Evolutionary conservation across 2,888 invertebrate species (phyloP).

Genomic region (Leucoma salicis): DNA sequence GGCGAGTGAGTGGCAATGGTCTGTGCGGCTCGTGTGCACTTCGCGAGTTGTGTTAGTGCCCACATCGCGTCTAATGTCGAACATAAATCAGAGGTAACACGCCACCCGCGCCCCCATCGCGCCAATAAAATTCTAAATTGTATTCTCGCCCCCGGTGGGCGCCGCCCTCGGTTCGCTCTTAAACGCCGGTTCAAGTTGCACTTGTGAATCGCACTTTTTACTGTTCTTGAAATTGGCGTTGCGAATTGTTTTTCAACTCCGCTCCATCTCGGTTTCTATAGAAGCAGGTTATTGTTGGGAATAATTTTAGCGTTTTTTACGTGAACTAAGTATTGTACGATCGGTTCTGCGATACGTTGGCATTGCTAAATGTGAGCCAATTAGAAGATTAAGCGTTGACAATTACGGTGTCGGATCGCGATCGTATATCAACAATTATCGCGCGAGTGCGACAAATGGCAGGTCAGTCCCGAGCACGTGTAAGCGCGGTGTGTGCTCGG

Average conservation of each 20-base stretch:
- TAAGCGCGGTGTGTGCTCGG: slow-evolving; percentile 52
- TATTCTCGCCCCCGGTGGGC: slow-evolving; percentile 80
- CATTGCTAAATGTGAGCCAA: slow-evolving; percentile 81
- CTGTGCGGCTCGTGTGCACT: slow-evolving; percentile 58
- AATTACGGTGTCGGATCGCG: slow-evolving; percentile 78
- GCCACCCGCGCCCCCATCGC: slow-evolving; percentile 53
- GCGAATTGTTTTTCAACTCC: slow-evolving; percentile 72
- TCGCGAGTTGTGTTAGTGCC: slow-evolving; percentile 59
- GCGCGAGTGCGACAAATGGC: slow-evolving; percentile 79
- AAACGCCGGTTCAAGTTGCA: slow-evolving; percentile 81
- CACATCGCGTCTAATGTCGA: slow-evolving; percentile 67
- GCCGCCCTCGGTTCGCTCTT: slow-evolving; percentile 79
- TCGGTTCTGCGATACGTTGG: slow-evolving; percentile 65
- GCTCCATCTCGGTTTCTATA: slow-evolving; percentile 55
- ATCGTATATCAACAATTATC: slow-evolving; percentile 82
- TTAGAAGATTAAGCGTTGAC: slow-evolving; percentile 83
- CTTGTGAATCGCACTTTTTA: slow-evolving; percentile 82
- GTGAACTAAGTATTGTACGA: slow-evolving; percentile 57
- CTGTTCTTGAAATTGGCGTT: slow-evolving; percentile 77
- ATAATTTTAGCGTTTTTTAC: slow-evolving; percentile 53
- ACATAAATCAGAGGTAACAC: slow-evolving; percentile 77
- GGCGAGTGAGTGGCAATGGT: slow-evolving; percentile 57
- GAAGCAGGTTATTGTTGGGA: slow-evolving; percentile 35
- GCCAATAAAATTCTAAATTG: slow-evolving; percentile 81
- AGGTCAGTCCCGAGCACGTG: slow-evolving; percentile 56